A percentile compares a stretch with the other conserved stretches of the same genome.
Conservation (phyloP, 2,888 invertebrate genomes). For the Listrodromus nycthemerus region DNA sequence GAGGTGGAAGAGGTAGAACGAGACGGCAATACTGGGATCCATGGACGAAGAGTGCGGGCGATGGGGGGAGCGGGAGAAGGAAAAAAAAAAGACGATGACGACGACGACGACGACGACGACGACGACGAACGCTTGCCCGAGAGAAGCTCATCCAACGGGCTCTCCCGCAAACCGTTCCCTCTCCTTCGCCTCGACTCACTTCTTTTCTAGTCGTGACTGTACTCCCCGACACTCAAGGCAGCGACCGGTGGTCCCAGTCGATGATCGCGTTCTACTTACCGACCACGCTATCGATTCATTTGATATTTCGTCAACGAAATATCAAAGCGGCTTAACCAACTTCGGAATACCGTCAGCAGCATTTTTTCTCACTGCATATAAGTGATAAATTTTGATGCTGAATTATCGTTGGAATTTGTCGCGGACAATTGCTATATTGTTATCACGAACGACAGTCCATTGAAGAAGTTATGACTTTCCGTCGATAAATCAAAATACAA, state of each 20-base stretch:
- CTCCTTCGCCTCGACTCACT: constrained; percentile 16
- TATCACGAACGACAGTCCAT: too few relatives aligned
- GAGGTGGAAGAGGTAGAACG: constrained; percentile 47
- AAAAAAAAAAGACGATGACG: constrained; percentile 40
- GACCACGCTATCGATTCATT: background rate
- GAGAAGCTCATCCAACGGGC: constrained; percentile 40
- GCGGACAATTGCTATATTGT: too few relatives aligned
- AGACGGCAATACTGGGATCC: constrained; percentile 63
- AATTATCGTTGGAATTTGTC: too few relatives aligned
- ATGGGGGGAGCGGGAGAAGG: constrained; percentile 43
- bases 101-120: constrained; percentile 27
- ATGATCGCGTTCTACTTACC: background rate
- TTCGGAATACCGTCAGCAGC: background rate
- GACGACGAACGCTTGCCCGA: constrained; percentile 40
- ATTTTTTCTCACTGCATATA: too few relatives aligned
- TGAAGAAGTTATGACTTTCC: too few relatives aligned
- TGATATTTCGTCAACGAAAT: background rate
- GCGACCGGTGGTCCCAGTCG: constrained; percentile 9
- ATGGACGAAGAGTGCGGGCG: constrained; percentile 47
- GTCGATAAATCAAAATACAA: too few relatives aligned
- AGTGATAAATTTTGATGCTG: too few relatives aligned
- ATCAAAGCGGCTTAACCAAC: background rate
- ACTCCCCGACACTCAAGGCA: constrained; percentile 21
- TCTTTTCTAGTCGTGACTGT: constrained; percentile 9
- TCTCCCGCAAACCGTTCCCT: constrained; percentile 45